Percentiles rank a stretch among this genome's conserved stretches.
Conservation (phyloP, 2,888 invertebrate genomes). For the Hyalella azteca region DNA sequence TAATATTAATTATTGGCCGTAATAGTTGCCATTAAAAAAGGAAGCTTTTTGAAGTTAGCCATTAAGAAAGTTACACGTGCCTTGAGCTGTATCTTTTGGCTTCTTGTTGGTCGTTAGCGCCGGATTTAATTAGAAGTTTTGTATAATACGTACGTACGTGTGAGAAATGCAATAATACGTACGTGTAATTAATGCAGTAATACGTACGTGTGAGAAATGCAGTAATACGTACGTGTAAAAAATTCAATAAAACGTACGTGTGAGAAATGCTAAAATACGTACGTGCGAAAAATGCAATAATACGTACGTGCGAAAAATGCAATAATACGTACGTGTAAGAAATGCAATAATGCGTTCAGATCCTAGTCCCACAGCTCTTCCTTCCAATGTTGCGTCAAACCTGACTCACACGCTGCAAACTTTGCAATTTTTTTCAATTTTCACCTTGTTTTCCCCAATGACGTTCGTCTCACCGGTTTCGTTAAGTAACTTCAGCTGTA, state of each 20-base stretch:
- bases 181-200: too few relatives aligned
- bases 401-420: too few relatives aligned
- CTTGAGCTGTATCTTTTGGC: slow-evolving; percentile 37
- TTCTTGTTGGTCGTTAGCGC: slow-evolving; percentile 30
- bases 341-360: slow-evolving; percentile 32
- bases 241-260: too few relatives aligned
- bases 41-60: background rate
- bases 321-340: too few relatives aligned
- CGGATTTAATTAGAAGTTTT: slow-evolving; percentile 1
- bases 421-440: too few relatives aligned
- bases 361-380: too few relatives aligned
- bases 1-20: background rate
- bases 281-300: too few relatives aligned
- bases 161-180: slow-evolving; percentile 29
- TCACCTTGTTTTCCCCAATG: too few relatives aligned
- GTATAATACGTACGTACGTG: slow-evolving; percentile 11
- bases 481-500: too few relatives aligned
- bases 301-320: slow-evolving; percentile 15
- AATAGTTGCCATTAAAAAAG: background rate
- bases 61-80: slow-evolving; percentile 19
- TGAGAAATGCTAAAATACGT: slow-evolving; percentile 20
- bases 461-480: too few relatives aligned
- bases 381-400: too few relatives aligned
- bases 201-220: slow-evolving; percentile 25
- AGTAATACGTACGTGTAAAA: too few relatives aligned